phyloP scores from a whole-genome alignment of 2,113 vertebrate species.

The Neodontobutis hainanensis region DNA sequence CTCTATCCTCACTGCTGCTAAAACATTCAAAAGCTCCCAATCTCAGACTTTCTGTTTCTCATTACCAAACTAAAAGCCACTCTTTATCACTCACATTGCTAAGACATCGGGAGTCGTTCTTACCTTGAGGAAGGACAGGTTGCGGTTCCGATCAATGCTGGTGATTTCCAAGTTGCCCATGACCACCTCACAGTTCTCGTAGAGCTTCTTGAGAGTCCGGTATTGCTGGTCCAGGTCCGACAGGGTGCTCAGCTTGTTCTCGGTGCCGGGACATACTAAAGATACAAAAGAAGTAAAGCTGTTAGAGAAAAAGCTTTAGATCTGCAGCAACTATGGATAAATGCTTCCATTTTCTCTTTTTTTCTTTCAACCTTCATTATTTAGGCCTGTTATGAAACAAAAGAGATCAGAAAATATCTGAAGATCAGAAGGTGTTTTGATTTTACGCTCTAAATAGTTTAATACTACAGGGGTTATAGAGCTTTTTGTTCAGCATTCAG shows the following conservation, averaged over 20 bases:
- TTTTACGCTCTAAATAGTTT: no score
- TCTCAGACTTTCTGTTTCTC: not conserved
- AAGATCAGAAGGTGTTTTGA: no score
- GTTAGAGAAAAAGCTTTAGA: not conserved
- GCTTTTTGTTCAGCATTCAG: no score
- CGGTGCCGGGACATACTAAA: constrained; percentile 92
- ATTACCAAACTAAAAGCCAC: constrained; percentile 10
- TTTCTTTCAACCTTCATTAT: no score
- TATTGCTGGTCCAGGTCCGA: constrained; percentile 98
- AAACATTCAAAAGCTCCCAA: not conserved
- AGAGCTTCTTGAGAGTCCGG: constrained; percentile 92
- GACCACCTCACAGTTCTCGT: constrained; percentile 97
- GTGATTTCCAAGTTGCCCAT: constrained; percentile 99
- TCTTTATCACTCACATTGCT: not conserved
- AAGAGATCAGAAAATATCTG: no score
- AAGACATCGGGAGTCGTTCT: not conserved
- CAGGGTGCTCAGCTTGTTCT: constrained; percentile 97
- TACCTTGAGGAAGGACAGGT: constrained; percentile 96
- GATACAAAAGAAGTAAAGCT: not conserved
- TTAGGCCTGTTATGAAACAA: no score
- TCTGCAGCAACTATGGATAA: not conserved
- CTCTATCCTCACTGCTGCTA: constrained; percentile 5
- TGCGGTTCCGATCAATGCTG: constrained; percentile 93
- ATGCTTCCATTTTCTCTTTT: not conserved
- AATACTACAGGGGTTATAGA: no score